Evolutionary conservation across 2,113 vertebrate species (phyloP), one percentile per base, ranked within the genome.

Genomic region (Mesembrinibis cayennensis): DNA sequence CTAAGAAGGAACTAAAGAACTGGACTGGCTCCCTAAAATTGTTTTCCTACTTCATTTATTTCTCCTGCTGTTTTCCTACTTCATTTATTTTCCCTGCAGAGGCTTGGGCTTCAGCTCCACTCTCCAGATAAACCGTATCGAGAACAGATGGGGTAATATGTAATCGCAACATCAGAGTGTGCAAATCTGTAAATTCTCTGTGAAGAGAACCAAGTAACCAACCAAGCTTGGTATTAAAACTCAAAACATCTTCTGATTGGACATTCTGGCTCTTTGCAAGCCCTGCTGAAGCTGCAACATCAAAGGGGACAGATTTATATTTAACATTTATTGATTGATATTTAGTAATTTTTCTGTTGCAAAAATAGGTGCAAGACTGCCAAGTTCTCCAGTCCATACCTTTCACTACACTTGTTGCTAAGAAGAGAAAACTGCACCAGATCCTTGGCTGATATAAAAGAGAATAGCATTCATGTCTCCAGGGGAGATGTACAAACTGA

Each of bases 191-290:
- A 40, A 15, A 63, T 16, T 80, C 27, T 58, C 21, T 36, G 10
- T 74, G 67, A 53, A 49, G 14, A 63, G 50, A 80, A 19, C 9
- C 26, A 36, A 21, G 14, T 6, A 34, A 70, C 23, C 44, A 59
- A 10, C 26, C 16, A 49, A 52, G 4, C 14, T 38, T 0, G 0
- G 4, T 6, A 25, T 47, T 71, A 85, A 87, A 86, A 34, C 23
- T 38, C 2, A 0, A n/a, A 92, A 32, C 6, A 12, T 13, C 26
- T 36, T 55, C 42, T 69, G 44, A 22, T 7, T 14, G 58, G 44
- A 72, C 26, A 36, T 29, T 27, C 61, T 12, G 20, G 12, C 22
- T 79, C 44, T 88, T 32, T 69, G 49, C 49, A 86, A 80, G 25
- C 13, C 29, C n/a, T 7, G 9, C 36, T 61, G 52, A 87, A 53